phyloP scores from a whole-genome alignment of 2,888 invertebrate species.

The Glaucopsyche alexis region DNA sequence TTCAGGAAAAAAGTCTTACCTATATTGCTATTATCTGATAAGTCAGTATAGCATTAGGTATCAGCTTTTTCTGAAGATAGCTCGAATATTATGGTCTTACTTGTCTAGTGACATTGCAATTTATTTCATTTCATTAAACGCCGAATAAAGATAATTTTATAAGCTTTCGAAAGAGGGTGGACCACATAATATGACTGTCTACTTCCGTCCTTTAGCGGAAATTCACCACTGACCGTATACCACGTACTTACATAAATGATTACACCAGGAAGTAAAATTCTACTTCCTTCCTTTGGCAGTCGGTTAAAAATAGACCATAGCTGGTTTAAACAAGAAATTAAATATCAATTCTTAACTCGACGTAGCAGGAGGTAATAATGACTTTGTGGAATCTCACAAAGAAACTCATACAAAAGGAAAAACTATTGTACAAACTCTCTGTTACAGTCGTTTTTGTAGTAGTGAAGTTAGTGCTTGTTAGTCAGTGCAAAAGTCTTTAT shows the following conservation, averaged over 20 bases:
- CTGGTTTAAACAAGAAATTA: background rate
- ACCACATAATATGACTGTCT: background rate
- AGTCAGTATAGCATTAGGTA: too few relatives aligned
- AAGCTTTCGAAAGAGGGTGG: background rate
- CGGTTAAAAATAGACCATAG: background rate
- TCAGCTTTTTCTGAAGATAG: too few relatives aligned
- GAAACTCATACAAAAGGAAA: constrained; percentile 9
- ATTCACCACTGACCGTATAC: background rate
- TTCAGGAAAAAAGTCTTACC: too few relatives aligned
- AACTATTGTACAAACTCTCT: background rate
- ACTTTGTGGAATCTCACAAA: too few relatives aligned
- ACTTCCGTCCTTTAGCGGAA: background rate
- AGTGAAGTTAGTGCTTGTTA: background rate
- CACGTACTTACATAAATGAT: constrained; percentile 13
- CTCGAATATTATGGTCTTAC: too few relatives aligned
- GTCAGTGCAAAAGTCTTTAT: background rate
- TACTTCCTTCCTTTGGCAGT: background rate
- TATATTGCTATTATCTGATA: too few relatives aligned
- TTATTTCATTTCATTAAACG: too few relatives aligned
- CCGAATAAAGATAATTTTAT: too few relatives aligned
- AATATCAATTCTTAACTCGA: background rate
- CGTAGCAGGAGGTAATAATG: background rate
- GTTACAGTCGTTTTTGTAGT: background rate
- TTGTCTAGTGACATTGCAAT: too few relatives aligned
- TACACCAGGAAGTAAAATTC: background rate